phyloP scores from a whole-genome alignment of 2,113 vertebrate species.

The Neolamprologus sp. region DNA sequence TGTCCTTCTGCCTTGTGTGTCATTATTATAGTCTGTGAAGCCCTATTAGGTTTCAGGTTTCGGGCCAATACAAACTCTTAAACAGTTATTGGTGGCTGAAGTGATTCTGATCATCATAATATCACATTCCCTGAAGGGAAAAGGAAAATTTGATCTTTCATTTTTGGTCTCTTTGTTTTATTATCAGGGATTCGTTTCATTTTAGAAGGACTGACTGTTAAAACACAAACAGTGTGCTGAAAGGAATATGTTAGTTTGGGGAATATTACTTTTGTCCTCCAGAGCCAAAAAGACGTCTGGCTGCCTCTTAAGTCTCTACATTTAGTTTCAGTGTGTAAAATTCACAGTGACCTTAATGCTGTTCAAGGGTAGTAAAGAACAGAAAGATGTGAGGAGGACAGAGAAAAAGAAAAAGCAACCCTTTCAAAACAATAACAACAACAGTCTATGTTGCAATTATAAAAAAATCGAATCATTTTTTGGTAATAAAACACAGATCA shows the following conservation, averaged over 20 bases:
- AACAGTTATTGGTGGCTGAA: constrained; percentile 22
- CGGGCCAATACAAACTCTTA: constrained; percentile 40
- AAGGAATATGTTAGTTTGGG: neutral
- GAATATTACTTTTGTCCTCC: neutral
- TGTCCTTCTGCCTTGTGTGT: neutral
- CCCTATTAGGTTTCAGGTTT: constrained; percentile 1
- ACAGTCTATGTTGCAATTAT: neutral
- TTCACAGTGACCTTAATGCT: neutral
- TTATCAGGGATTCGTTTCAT: constrained; percentile 8
- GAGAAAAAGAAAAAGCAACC: neutral
- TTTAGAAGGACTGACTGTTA: constrained; percentile 7
- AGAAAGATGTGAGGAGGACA: neutral
- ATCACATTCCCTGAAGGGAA: constrained; percentile 17
- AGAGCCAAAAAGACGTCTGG: neutral
- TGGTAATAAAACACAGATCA: neutral
- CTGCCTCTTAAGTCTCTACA: neutral
- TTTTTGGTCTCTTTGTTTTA: constrained; percentile 19
- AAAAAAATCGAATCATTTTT: neutral
- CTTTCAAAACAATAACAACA: neutral
- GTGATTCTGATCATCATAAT: constrained; percentile 15
- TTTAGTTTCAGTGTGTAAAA: neutral
- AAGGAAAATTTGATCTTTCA: constrained; percentile 17
- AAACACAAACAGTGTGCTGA: constrained; percentile 12
- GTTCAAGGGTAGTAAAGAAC: neutral
- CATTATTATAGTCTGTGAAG: constrained; percentile 7